Evolutionary conservation across 2,888 invertebrate genomes (phyloP).

Genomic region (Liodrosophila aerea): DNA sequence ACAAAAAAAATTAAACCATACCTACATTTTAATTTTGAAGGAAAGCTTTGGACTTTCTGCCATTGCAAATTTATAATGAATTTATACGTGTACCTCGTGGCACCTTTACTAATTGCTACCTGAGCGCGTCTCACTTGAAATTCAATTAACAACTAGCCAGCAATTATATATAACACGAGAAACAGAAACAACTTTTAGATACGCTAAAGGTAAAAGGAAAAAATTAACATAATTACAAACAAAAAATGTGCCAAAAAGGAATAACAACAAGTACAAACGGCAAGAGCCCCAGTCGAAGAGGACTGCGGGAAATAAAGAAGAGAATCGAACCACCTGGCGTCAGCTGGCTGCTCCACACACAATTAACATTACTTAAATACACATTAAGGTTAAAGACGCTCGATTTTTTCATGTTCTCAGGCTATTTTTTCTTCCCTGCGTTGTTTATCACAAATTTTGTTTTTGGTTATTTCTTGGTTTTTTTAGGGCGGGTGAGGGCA

Average conservation of each 20-base stretch:
- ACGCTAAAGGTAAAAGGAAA: slow-evolving; percentile 39
- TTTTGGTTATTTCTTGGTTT: not conserved
- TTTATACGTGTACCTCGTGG: slow-evolving; percentile 4
- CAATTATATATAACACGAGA: slow-evolving; percentile 50
- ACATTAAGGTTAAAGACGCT: slow-evolving; percentile 77
- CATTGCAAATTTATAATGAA: slow-evolving; percentile 16
- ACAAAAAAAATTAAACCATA: too few species aligned
- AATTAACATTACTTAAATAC: slow-evolving; percentile 80
- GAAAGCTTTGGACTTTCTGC: not conserved
- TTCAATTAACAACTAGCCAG: slow-evolving; percentile 60
- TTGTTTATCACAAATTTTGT: slow-evolving; percentile 59
- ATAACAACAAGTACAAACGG: slow-evolving; percentile 18
- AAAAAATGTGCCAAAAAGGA: slow-evolving; percentile 47
- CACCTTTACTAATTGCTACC: slow-evolving; percentile 34
- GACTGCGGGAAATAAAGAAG: not conserved
- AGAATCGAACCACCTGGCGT: slow-evolving; percentile 42
- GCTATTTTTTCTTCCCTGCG: slow-evolving; percentile 61
- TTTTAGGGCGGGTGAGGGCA: slow-evolving; percentile 13
- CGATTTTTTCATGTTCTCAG: slow-evolving; percentile 71
- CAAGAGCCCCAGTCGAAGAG: slow-evolving; percentile 3
- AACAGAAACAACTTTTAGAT: slow-evolving; percentile 39
- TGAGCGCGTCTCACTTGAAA: slow-evolving; percentile 43
- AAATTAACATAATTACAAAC: slow-evolving; percentile 54
- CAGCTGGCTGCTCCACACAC: slow-evolving; percentile 58
- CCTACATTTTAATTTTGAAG: slow-evolving; percentile 4